These are phyloP conservation scores for Smittia aterrima DNA, from an alignment of 2,888 invertebrate genomes.

Conservation along the genomic window DNA sequence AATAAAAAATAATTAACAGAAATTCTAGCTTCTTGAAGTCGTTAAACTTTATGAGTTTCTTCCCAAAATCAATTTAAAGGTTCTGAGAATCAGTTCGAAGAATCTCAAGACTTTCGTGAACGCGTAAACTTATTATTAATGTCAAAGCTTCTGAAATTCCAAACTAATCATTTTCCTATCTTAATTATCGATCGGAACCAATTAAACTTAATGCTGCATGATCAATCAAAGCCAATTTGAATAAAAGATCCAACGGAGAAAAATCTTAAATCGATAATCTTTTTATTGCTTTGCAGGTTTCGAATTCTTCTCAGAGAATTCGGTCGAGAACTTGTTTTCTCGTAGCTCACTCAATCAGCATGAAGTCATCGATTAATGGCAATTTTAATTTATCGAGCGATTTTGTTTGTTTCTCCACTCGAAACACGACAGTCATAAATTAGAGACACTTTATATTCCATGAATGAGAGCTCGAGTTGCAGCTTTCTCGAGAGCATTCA, in stretches of 20 bases:
- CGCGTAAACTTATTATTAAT: slow-evolving; percentile 24
- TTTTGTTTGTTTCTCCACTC: neutral
- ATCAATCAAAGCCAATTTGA: slow-evolving; percentile 41
- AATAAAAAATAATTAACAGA: slow-evolving; percentile 17
- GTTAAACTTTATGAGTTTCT: slow-evolving; percentile 14
- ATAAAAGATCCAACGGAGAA: slow-evolving; percentile 17
- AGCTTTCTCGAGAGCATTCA: slow-evolving; percentile 10
- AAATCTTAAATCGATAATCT: slow-evolving; percentile 36
- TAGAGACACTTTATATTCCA: neutral
- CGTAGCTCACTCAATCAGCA: slow-evolving; percentile 18
- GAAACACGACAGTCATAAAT: slow-evolving; percentile 8
- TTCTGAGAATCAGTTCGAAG: neutral
- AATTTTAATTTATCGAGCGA: slow-evolving; percentile 13
- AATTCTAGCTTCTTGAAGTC: slow-evolving; percentile 6
- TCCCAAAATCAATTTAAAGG: slow-evolving; percentile 13
- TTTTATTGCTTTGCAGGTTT: slow-evolving; percentile 39
- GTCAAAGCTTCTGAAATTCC: slow-evolving; percentile 39
- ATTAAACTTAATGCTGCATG: slow-evolving; percentile 38
- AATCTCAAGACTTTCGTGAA: slow-evolving; percentile 2
- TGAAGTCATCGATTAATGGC: slow-evolving; percentile 38
- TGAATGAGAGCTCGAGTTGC: neutral
- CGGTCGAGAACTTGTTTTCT: neutral
- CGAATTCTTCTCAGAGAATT: neutral
- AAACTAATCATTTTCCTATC: slow-evolving; percentile 40
- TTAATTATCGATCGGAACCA: slow-evolving; percentile 40